Evolutionary conservation across 2,888 invertebrate species (phyloP), one percentile per base, ranked within the genome.

Genomic region (Hydropsyche betteni): DNA sequence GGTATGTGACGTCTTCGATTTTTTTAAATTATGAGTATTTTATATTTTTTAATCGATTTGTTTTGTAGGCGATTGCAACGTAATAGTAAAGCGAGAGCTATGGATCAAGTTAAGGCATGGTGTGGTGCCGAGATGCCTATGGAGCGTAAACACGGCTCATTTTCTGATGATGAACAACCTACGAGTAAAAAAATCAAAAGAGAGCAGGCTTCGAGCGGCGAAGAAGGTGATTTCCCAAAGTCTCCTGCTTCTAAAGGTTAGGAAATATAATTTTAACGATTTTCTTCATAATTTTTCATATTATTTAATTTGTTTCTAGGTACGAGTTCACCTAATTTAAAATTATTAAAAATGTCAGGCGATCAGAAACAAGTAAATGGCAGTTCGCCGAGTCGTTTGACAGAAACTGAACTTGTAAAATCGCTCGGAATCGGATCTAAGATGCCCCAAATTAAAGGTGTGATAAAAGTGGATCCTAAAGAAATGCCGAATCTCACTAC

Each of bases 41-140:
- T 7, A 61, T 2, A n/a, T 24, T 33, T 33, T 24, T 44, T 44
- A 24, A 64, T 61, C 12, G 7, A 16, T 14, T 51, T 70, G 34
- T 58, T 76, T 81, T 82, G 44, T 78, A 91, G 91, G 4, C 89
- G 93, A 36, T 91, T 93, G 3, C 91, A 91, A 82, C 88, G 93
- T 24, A 91, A 91, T n/a, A 94, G 94, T 81, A 95, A 94, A 83
- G 92, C 91, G 69, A 93, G 93, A 80, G 94, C 94, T 0, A 85
- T 94, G 83, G 93, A 93, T 83, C 93, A 94, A 83, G 94, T 94
- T 74, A 94, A 94, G 82, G 92, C 92, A 77, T 95, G 94, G 95
- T 93, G 93, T 80, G 93, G 93, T 12, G 91, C 88, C 0, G 89
- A 79, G 16, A 51, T 76, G 38, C 36, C 72, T 7, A 7, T 89